These are phyloP conservation scores for Novumbra hubbsi DNA, from an alignment of 2,797 vertebrate species.

Conservation along the genomic window DNA sequence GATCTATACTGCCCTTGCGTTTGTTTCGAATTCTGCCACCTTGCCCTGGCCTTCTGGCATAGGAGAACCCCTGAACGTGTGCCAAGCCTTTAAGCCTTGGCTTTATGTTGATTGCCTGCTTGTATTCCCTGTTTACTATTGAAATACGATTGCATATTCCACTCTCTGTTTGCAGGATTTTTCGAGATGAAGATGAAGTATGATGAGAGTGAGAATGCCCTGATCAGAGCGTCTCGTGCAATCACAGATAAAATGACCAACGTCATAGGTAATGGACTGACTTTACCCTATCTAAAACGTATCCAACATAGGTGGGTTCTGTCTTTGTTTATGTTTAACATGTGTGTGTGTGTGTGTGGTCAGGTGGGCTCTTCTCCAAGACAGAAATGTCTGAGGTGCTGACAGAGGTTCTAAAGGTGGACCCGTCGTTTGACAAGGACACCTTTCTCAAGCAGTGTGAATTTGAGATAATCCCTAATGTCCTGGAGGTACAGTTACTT, in stretches of 20 bases:
- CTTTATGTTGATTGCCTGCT: neutral
- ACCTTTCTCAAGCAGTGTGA: constrained; percentile 89
- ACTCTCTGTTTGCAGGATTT: constrained; percentile 75
- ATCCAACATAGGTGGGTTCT: neutral
- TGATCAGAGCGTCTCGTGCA: constrained; percentile 87
- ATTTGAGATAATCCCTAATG: constrained; percentile 90
- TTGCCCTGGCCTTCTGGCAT: neutral
- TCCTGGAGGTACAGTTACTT: constrained; percentile 82
- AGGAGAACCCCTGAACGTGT: neutral
- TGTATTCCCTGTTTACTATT: neutral
- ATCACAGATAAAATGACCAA: constrained; percentile 91
- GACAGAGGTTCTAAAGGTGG: constrained; percentile 89
- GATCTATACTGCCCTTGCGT: constrained; percentile 3
- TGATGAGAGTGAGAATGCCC: constrained; percentile 89
- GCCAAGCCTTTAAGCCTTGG: neutral
- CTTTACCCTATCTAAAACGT: no score
- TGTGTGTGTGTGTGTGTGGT: neutral
- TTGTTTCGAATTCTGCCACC: neutral
- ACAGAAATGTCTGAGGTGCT: constrained; percentile 96
- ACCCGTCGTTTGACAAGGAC: constrained; percentile 92
- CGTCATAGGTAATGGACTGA: constrained; percentile 77
- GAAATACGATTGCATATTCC: neutral
- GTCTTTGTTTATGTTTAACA: neutral
- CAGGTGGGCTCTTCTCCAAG: constrained; percentile 94
- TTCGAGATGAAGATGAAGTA: constrained; percentile 99